Base-by-base conservation (phyloP, 2,113 vertebrate species). In the Paracyprichromis sp. region DNA sequence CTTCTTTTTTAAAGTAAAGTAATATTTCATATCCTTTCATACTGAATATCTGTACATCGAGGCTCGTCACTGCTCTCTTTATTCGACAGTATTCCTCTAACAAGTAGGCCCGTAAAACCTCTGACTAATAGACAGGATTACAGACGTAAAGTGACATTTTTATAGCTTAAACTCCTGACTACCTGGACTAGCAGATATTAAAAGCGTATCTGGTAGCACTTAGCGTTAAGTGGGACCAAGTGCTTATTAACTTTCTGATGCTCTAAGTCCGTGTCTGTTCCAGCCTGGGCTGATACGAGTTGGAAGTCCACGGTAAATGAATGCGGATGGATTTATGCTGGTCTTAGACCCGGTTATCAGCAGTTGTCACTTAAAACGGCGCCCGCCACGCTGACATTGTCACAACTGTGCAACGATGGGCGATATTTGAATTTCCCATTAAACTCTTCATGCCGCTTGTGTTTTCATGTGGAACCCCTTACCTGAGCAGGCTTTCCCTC, bases 281-380 rank as follows among this genome's bases (percentile, higher is more conserved):
- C 87, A 87, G 91, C 87, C 93, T 24, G 59, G 82, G 92, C 94
- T 95, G 95, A 96, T 96, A 95, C 36, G 92, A 86, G 86, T 21
- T 82, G 86, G 92, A 88, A 88, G 95, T 91, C 94, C 93, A 90
- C 79, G 85, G 87, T 89, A 86, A 93, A 92, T 91, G 91, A 93
- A 97, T 93, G 95, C 90, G 92, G 96, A 38, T 89, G 94, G 95
- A 95, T 96, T 95, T 96, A 95, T 93, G 89, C 97, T 94, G 97
- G 97, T 97, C 97, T 96, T 94, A 96, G 95, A 93, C 96, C 96
- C 5, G 61, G 94, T 96, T 96, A 96, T 96, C 95, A 83, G 89
- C 11, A 79, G 54, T 84, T 83, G 91, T 92, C 83, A 82, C 92
- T 93, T 95, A 95, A 94, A 92, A 86, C 82, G 17, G 78, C 57